A percentile compares a stretch with the other conserved stretches of the same genome.
Conservation (phyloP, 2,888 invertebrate genomes). For the Xanthia togata region DNA sequence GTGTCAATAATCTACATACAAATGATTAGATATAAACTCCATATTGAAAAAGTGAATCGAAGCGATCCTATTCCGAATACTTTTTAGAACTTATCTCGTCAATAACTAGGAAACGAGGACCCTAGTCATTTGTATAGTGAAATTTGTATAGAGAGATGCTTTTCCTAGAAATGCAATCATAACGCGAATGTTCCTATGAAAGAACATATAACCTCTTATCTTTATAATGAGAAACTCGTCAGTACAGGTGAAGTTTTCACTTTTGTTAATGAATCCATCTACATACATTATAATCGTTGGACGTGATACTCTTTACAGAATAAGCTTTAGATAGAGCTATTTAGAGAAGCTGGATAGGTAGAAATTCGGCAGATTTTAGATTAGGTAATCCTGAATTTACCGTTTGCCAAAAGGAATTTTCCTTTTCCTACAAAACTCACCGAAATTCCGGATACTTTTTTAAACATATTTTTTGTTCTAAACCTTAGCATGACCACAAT, state of each 20-base stretch:
- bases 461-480: background rate
- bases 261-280: constrained; percentile 68
- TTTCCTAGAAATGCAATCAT: constrained; percentile 64
- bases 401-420: background rate
- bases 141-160: constrained; percentile 31
- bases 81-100: constrained; percentile 11
- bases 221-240: constrained; percentile 61
- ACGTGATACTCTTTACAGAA: constrained; percentile 35
- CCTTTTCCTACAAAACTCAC: background rate
- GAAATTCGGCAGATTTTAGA: background rate
- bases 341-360: too few species aligned
- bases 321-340: background rate
- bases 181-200: constrained; percentile 34
- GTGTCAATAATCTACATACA: constrained; percentile 4
- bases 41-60: constrained; percentile 6
- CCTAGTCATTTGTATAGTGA: constrained; percentile 45
- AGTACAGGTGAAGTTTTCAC: constrained; percentile 63
- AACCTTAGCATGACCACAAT: background rate
- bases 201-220: constrained; percentile 56
- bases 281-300: constrained; percentile 59
- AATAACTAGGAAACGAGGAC: constrained; percentile 43
- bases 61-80: background rate
- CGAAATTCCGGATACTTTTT: too few species aligned
- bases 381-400: background rate
- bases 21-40: background rate